Evolutionary conservation across 2,113 vertebrate species (phyloP).

Genomic region (Misgurnus mizolepis): DNA sequence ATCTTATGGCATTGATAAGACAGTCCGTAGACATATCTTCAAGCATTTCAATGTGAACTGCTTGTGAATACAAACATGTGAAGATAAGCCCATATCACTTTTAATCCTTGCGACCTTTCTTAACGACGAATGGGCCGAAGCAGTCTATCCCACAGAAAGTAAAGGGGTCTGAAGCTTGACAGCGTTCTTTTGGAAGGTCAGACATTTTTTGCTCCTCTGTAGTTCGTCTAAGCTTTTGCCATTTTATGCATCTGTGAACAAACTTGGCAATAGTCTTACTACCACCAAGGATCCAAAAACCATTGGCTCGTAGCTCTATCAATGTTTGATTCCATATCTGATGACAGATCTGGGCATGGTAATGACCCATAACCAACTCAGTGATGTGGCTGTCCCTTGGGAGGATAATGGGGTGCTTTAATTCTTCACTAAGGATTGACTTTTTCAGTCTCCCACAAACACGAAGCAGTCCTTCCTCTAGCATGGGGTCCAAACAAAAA

Average conservation of each 20-base stretch:
- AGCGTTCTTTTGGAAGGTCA: neutral
- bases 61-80: neutral
- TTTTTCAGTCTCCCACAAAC: neutral
- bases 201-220: neutral
- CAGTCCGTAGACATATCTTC: neutral
- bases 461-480: neutral
- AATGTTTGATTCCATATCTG: neutral
- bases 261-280: neutral
- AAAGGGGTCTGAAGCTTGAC: neutral
- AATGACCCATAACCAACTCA: constrained; percentile 16
- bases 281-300: neutral
- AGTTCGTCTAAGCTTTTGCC: neutral
- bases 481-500: constrained; percentile 36
- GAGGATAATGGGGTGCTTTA: constrained; percentile 13
- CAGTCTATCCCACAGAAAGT: neutral
- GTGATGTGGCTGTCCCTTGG: constrained; percentile 22
- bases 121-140: constrained; percentile 6
- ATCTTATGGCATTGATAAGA: neutral
- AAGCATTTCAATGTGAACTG: constrained; percentile 9
- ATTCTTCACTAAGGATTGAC: constrained; percentile 13
- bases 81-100: constrained; percentile 24
- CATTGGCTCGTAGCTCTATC: neutral
- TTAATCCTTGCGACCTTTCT: constrained; percentile 1
- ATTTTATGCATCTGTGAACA: neutral
- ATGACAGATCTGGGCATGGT: constrained; percentile 19